These are phyloP conservation scores for Maconellicoccus hirsutus DNA, from an alignment of 1,140 invertebrate species.

Conservation along the genomic window DNA sequence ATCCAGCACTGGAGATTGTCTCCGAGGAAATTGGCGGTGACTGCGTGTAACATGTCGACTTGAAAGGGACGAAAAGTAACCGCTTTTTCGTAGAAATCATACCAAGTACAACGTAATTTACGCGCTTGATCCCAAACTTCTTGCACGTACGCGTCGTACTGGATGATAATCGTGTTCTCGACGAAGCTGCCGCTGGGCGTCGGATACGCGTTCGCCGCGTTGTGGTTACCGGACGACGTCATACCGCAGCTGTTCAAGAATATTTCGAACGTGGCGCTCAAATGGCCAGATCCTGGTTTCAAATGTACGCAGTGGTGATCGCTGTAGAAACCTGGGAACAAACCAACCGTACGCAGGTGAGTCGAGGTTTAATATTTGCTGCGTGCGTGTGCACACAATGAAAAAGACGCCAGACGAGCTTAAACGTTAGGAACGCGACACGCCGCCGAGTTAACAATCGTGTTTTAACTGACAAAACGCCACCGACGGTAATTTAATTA, in stretches of 20 bases:
- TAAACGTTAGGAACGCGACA: too few relatives aligned
- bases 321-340: slow-evolving; percentile 55
- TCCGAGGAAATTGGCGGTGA: slow-evolving; percentile 86
- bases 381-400: too few relatives aligned
- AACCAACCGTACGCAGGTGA: background rate
- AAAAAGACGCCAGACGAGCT: too few relatives aligned
- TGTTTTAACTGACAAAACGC: too few relatives aligned
- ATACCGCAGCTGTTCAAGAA: slow-evolving; percentile 84
- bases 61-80: slow-evolving; percentile 88
- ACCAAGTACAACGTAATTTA: slow-evolving; percentile 83
- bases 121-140: slow-evolving; percentile 58
- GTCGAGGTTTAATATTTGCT: too few relatives aligned
- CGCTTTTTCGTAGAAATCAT: slow-evolving; percentile 88
- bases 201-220: slow-evolving; percentile 53
- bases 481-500: too few relatives aligned
- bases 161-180: slow-evolving; percentile 89
- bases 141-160: slow-evolving; percentile 89
- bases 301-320: slow-evolving; percentile 82
- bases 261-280: slow-evolving; percentile 83
- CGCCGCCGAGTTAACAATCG: too few relatives aligned
- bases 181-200: slow-evolving; percentile 83
- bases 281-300: slow-evolving; percentile 74
- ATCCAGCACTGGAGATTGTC: slow-evolving; percentile 94
- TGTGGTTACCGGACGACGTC: slow-evolving; percentile 74
- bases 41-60: slow-evolving; percentile 86